These are phyloP conservation scores for Drosophila lowei DNA, from an alignment of 1,140 invertebrate species.

Conservation along the genomic window DNA sequence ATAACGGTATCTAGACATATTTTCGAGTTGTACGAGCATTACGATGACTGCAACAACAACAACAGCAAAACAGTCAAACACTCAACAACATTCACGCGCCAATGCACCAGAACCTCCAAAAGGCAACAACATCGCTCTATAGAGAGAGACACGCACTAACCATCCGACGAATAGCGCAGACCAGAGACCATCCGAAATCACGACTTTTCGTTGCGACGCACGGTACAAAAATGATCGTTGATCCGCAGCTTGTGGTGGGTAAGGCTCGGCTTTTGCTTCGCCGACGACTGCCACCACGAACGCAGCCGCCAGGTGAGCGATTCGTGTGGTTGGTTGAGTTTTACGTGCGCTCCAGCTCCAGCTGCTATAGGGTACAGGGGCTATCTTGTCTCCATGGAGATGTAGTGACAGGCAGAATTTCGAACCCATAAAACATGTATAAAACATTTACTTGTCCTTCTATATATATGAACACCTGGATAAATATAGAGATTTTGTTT, in stretches of 20 bases:
- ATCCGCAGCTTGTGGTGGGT: slow-evolving; percentile 30
- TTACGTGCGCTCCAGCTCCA: slow-evolving; percentile 1
- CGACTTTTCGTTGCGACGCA: slow-evolving; percentile 54
- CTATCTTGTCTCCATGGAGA: too few relatives aligned
- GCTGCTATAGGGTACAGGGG: too few relatives aligned
- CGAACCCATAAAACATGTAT: too few relatives aligned
- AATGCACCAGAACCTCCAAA: slow-evolving; percentile 43
- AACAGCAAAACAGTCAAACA: slow-evolving; percentile 26
- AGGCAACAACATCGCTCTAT: slow-evolving; percentile 9
- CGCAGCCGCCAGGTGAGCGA: slow-evolving; percentile 42
- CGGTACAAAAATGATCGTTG: slow-evolving; percentile 61
- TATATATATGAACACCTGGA: too few relatives aligned
- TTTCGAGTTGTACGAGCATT: slow-evolving; percentile 42
- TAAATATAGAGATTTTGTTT: too few relatives aligned
- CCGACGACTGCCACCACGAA: slow-evolving; percentile 19
- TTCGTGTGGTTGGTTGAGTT: slow-evolving; percentile 9
- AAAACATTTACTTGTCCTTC: too few relatives aligned
- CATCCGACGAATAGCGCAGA: not conserved
- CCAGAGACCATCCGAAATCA: slow-evolving; percentile 37
- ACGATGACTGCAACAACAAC: slow-evolving; percentile 33
- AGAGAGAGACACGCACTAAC: slow-evolving; percentile 26
- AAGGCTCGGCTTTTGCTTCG: slow-evolving; percentile 17
- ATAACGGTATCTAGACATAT: slow-evolving; percentile 55
- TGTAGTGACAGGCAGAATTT: too few relatives aligned
- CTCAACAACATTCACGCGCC: slow-evolving; percentile 49